Evolutionary conservation across 2,113 vertebrate genomes (phyloP).

Genomic region (Bos javanicus): DNA sequence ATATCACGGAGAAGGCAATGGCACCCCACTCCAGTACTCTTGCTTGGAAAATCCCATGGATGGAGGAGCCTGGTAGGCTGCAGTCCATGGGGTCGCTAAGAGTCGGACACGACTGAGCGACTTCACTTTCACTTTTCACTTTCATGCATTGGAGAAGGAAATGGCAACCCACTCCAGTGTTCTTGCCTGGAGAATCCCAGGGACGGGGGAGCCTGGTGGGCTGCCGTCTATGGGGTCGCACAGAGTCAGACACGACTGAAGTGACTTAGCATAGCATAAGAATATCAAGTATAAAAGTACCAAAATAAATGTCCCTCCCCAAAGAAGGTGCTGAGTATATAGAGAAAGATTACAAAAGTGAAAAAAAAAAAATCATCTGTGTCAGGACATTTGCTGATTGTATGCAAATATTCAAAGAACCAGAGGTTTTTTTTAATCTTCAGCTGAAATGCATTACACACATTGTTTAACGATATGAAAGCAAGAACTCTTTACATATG

Average conservation of each 20-base stretch:
- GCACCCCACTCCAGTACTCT: too few species aligned
- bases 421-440: neutral
- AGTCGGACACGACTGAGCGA: too few species aligned
- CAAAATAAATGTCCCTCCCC: neutral
- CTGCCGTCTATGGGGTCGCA: too few species aligned
- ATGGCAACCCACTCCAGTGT: too few species aligned
- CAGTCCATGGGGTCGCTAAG: too few species aligned
- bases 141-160: too few species aligned
- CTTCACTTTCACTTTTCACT: too few species aligned
- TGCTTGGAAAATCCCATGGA: too few species aligned
- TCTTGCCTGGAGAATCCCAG: too few species aligned
- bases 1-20: neutral
- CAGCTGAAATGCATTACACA: slow-evolving; percentile 6
- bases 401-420: neutral
- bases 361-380: neutral
- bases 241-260: too few species aligned
- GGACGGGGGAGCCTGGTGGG: too few species aligned
- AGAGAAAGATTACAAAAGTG: neutral
- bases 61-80: too few species aligned
- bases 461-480: neutral
- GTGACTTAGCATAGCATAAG: neutral
- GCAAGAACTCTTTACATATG: neutral
- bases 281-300: neutral
- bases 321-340: neutral
- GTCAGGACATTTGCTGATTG: neutral